Evolutionary conservation across 2,888 invertebrate species (phyloP).

Genomic region (Trachelus iudaicus): DNA sequence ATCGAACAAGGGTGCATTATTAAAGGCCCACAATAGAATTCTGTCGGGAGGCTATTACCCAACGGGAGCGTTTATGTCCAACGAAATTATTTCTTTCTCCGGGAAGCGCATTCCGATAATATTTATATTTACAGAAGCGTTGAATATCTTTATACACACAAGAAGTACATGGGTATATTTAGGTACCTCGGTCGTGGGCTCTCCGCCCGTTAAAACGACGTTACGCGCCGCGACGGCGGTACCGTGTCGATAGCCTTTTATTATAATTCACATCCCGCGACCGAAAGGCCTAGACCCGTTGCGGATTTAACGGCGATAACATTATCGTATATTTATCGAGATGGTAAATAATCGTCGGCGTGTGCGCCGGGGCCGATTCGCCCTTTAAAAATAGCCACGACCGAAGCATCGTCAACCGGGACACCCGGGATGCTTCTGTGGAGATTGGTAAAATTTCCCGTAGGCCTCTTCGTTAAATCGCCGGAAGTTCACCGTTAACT

Average conservation of each 20-base stretch:
- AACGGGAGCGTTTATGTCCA: background rate
- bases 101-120: background rate
- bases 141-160: background rate
- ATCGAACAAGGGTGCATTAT: background rate
- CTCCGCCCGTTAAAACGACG: constrained; percentile 47
- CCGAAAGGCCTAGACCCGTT: background rate
- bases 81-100: background rate
- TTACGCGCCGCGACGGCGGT: constrained; percentile 34
- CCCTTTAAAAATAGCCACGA: constrained; percentile 41
- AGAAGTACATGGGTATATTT: background rate
- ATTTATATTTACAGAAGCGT: background rate
- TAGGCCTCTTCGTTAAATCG: background rate
- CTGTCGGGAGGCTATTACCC: background rate
- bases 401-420: constrained; percentile 8
- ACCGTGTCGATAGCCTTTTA: constrained; percentile 22
- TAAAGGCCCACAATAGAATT: background rate
- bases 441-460: background rate
- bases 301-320: constrained; percentile 43
- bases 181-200: constrained; percentile 28
- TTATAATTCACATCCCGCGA: constrained; percentile 32
- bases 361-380: constrained; percentile 38
- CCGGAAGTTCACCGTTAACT: background rate
- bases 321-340: constrained; percentile 53
- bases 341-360: constrained; percentile 45
- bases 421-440: constrained; percentile 4